phyloP scores from a whole-genome alignment of 2,888 invertebrate species.

The Abrostola tripartita region DNA sequence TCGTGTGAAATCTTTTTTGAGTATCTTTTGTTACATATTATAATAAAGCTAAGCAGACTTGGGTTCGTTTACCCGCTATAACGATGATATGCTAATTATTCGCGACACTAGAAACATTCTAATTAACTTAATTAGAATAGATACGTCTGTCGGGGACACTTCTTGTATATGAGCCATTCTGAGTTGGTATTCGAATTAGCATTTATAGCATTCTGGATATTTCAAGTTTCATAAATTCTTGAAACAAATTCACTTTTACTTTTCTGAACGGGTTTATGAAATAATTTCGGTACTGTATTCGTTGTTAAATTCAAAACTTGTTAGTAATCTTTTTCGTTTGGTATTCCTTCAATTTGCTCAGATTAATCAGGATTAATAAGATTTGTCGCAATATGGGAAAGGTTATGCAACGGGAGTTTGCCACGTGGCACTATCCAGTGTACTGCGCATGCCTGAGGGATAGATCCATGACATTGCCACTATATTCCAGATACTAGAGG shows the following conservation, averaged over 20 bases:
- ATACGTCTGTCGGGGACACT: slow-evolving; percentile 34
- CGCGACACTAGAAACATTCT: slow-evolving; percentile 59
- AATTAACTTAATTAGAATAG: slow-evolving; percentile 64
- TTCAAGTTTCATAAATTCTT: neutral
- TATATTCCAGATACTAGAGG: slow-evolving; percentile 28
- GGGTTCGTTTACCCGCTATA: slow-evolving; percentile 67
- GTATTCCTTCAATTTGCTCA: neutral
- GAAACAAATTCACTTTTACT: neutral
- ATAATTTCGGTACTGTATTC: neutral
- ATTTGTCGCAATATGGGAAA: slow-evolving; percentile 54
- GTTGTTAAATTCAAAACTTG: neutral
- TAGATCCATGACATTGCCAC: slow-evolving; percentile 69
- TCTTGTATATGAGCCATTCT: slow-evolving; percentile 15
- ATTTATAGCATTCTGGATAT: neutral
- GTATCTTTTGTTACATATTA: slow-evolving; percentile 19
- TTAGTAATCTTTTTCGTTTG: neutral
- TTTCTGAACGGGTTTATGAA: neutral
- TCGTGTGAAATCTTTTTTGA: slow-evolving; percentile 15
- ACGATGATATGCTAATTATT: slow-evolving; percentile 62
- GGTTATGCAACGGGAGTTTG: slow-evolving; percentile 84
- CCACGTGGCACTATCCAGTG: slow-evolving; percentile 76
- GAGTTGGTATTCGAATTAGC: slow-evolving; percentile 3
- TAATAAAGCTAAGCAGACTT: slow-evolving; percentile 39
- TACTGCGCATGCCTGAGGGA: slow-evolving; percentile 76
- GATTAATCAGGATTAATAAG: slow-evolving; percentile 11